Base-by-base conservation (phyloP, 2,113 vertebrate genomes). In the Lophura nycthemera region DNA sequence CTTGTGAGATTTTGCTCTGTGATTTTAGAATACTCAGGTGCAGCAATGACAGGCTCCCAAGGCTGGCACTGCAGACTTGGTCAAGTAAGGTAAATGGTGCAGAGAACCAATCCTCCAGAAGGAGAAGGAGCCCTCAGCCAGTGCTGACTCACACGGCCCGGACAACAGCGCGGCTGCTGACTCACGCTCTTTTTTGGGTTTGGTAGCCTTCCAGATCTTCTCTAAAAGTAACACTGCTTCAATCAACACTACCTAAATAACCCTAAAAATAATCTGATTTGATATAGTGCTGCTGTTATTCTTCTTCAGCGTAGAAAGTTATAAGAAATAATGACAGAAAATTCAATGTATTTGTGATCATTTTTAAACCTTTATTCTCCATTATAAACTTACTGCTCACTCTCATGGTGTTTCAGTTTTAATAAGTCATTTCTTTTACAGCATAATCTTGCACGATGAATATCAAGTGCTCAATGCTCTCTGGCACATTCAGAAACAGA, bases 41-140 rank as follows among this genome's bases (percentile, higher is more conserved):
- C 13, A 54, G 86, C 34, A 21, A 0, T 21, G 72, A 32, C 64
- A 85, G 77, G 10, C 72, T 42, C 3, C 48, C 25, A 18, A 19
- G 2, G 38, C 43, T 40, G 65, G 78, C 22, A 9, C 78, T 86
- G 93, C 92, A 96, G 66, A 69, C 59, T 30, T 75, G 89, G 91
- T 95, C 95, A 96, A 47, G 22, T 29, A n/a, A 89, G 95, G 94
- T 83, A 43, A 94, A 3, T 69, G 92, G 94, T 92, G 95, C 94
- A 95, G 91, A 96, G 91, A 19, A 89, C 42, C 61, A 45, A 27
- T 48, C 45, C 61, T 73, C 67, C 29, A 15, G 79, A 36, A 92
- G 89, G 72, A 79, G 4, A 20, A 19, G 1, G 36, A 79, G 66
- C 1, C 1, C 54, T 54, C 27, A 65, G 74, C 32, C 0, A 1